Evolutionary conservation across 2,797 vertebrate species (phyloP).

Genomic region (Todus mexicanus): DNA sequence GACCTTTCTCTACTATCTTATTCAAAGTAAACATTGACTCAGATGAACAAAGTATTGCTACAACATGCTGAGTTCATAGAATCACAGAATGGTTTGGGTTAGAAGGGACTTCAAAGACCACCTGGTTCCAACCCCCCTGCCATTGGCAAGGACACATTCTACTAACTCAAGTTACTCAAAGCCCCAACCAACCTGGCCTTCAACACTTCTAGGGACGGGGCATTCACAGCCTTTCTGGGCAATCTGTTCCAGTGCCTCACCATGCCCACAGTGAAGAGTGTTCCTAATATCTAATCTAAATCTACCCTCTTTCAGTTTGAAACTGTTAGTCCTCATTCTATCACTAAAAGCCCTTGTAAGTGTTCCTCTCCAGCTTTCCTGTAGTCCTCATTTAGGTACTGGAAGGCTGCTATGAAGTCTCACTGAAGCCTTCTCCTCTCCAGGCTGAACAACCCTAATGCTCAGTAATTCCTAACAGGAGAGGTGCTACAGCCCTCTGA

Average conservation of each 20-base stretch:
- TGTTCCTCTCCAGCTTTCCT: neutral
- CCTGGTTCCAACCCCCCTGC: neutral
- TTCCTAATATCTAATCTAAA: neutral
- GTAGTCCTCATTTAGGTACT: neutral
- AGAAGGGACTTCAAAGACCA: neutral
- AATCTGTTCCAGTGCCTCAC: neutral
- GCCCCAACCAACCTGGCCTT: neutral
- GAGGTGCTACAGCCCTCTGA: neutral
- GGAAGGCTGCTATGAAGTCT: neutral
- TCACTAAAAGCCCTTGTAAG: neutral
- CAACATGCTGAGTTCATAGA: neutral
- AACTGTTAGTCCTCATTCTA: neutral
- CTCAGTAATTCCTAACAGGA: neutral
- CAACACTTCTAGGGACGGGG: neutral
- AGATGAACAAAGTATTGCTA: neutral
- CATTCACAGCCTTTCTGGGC: neutral
- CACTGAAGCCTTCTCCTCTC: neutral
- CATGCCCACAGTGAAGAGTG: neutral
- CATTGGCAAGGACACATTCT: neutral
- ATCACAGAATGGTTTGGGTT: neutral
- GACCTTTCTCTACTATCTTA: neutral
- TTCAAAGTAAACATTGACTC: neutral
- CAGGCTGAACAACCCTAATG: neutral
- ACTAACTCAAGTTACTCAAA: neutral
- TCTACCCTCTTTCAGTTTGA: neutral